Percentiles rank a stretch among this genome's conserved stretches.
phyloP scores from a whole-genome alignment of 2,113 vertebrate genomes.

The Lanius collurio region DNA sequence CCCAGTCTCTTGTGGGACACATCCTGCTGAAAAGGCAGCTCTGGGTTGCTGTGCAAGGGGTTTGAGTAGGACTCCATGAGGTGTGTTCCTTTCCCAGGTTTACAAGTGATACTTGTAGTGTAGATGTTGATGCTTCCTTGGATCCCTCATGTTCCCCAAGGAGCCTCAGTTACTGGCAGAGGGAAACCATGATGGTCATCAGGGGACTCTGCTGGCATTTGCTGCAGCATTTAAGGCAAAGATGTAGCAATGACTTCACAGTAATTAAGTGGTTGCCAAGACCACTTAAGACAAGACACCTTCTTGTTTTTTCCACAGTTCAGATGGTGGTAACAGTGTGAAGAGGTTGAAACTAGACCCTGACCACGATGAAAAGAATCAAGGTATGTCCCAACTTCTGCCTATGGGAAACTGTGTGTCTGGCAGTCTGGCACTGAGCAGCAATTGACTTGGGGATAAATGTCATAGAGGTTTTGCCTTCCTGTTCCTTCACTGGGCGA shows the following conservation, averaged over 20 bases:
- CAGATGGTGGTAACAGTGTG: slow-evolving; percentile 85
- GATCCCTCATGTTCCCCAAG: not conserved
- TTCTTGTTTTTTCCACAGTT: slow-evolving; percentile 73
- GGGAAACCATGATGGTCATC: not conserved
- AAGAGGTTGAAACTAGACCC: slow-evolving; percentile 92
- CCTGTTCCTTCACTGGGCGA: not conserved
- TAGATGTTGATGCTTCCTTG: not conserved
- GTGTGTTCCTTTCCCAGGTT: not conserved
- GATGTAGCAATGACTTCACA: not conserved
- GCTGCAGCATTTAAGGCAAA: not conserved
- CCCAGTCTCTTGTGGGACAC: not conserved
- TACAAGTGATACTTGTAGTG: not conserved
- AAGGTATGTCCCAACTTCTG: slow-evolving; percentile 63
- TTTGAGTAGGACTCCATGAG: not conserved
- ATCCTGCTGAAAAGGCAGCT: not conserved
- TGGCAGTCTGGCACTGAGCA: not conserved
- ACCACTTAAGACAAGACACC: not conserved
- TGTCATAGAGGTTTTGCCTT: not conserved
- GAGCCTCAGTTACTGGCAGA: not conserved
- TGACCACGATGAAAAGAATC: slow-evolving; percentile 69
- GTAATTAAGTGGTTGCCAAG: not conserved
- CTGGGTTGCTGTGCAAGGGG: not conserved
- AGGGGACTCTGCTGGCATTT: not conserved
- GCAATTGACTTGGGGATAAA: not conserved
- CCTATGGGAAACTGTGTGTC: not conserved